phyloP scores from a whole-genome alignment of 2,888 invertebrate genomes.

The Ectropis crepuscularia region DNA sequence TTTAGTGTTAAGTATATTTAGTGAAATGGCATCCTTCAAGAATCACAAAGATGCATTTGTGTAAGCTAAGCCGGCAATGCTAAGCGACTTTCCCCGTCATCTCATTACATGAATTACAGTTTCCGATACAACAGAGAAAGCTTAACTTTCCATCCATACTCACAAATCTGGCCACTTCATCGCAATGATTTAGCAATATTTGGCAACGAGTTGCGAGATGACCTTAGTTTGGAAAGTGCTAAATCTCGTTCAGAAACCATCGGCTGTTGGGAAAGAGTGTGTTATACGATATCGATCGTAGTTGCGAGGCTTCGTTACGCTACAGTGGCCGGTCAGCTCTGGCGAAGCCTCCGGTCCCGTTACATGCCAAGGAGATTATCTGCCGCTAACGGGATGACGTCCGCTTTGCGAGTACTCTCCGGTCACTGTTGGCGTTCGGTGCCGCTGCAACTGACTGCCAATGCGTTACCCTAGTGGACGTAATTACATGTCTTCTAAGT shows the following conservation, averaged over 20 bases:
- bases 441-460: conserved; percentile 47
- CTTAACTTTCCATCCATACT: conserved; percentile 35
- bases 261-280: conserved; percentile 41
- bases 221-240: conserved; percentile 55
- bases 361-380: conserved; percentile 67
- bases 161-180: conserved; percentile 44
- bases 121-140: conserved; percentile 48
- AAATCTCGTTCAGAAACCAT: conserved; percentile 33
- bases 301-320: conserved; percentile 76
- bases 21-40: conserved; percentile 25
- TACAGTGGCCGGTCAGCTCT: conserved; percentile 56
- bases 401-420: conserved; percentile 52
- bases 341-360: conserved; percentile 65
- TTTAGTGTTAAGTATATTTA: not conserved
- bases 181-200: conserved; percentile 55
- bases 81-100: conserved; percentile 37
- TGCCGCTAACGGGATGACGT: conserved; percentile 71
- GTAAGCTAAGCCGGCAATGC: conserved; percentile 17
- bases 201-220: conserved; percentile 43
- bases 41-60: conserved; percentile 20
- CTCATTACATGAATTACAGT: conserved; percentile 35
- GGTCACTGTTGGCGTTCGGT: conserved; percentile 32
- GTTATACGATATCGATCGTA: conserved; percentile 72
- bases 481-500: conserved; percentile 2
- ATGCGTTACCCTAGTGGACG: conserved; percentile 30